phyloP scores from a whole-genome alignment of 2,797 vertebrate genomes.

The Sebastiscus tertius region DNA sequence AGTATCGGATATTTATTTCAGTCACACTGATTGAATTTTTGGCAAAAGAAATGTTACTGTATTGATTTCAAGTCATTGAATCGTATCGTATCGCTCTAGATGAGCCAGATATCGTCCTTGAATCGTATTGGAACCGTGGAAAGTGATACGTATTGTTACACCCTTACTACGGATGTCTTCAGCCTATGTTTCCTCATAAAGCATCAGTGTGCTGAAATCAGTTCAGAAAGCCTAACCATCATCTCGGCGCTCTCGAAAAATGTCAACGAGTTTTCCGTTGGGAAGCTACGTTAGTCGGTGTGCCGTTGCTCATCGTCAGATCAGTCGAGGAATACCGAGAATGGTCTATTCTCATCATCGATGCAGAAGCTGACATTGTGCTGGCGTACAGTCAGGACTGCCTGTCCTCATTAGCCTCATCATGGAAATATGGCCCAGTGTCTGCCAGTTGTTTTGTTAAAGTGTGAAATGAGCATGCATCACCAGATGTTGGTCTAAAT shows the following conservation, averaged over 20 bases:
- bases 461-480: constrained; percentile 66
- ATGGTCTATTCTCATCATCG: constrained; percentile 18
- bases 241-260: background rate
- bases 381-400: constrained; percentile 37
- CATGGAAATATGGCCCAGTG: constrained; percentile 51
- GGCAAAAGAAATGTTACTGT: too few species aligned
- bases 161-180: background rate
- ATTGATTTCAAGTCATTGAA: too few species aligned
- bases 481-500: constrained; percentile 73
- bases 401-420: constrained; percentile 55
- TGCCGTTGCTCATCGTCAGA: background rate
- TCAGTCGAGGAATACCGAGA: constrained; percentile 28
- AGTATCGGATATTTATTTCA: too few species aligned
- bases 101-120: too few species aligned
- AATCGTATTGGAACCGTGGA: too few species aligned
- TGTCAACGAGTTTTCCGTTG: background rate
- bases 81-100: too few species aligned
- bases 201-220: background rate
- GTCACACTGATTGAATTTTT: too few species aligned
- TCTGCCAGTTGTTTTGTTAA: constrained; percentile 58
- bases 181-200: background rate
- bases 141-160: too few species aligned
- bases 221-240: background rate
- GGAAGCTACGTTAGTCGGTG: background rate
- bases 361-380: constrained; percentile 22